A percentile compares a stretch with the other conserved stretches of the same genome.
Evolutionary conservation across 2,888 invertebrate species (phyloP).

Genomic region (Dasypogon diadema): DNA sequence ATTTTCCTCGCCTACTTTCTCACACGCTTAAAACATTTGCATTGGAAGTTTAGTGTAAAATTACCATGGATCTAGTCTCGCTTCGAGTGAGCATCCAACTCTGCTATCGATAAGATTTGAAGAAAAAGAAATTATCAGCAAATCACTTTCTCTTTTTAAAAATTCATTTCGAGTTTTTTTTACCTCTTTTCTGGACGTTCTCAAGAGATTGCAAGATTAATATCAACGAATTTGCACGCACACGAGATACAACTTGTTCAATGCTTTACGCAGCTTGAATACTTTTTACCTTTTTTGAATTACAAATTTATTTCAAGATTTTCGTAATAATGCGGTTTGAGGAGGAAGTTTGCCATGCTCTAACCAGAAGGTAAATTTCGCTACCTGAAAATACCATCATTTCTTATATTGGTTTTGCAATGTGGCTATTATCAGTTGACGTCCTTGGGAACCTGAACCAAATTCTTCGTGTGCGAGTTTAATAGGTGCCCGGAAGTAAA

Average conservation of each 20-base stretch:
- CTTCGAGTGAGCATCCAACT: not conserved
- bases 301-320: conserved; percentile 25
- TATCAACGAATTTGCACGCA: not conserved
- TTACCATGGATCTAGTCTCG: not conserved
- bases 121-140: conserved; percentile 1
- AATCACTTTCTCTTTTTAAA: conserved; percentile 40
- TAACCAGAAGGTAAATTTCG: too few relatives aligned
- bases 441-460: not conserved
- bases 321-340: not conserved
- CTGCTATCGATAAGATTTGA: not conserved
- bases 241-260: not conserved
- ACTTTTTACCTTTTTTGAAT: conserved; percentile 34
- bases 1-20: not conserved
- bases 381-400: too few relatives aligned
- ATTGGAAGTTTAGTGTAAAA: not conserved
- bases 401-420: too few relatives aligned
- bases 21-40: not conserved
- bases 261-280: not conserved
- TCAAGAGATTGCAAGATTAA: not conserved
- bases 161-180: conserved; percentile 8
- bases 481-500: not conserved
- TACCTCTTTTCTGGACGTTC: not conserved
- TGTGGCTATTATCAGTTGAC: not conserved
- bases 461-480: not conserved
- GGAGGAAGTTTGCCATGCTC: too few relatives aligned